Base-by-base conservation (phyloP, 2,888 invertebrate genomes). In the Sacculina carcini region DNA sequence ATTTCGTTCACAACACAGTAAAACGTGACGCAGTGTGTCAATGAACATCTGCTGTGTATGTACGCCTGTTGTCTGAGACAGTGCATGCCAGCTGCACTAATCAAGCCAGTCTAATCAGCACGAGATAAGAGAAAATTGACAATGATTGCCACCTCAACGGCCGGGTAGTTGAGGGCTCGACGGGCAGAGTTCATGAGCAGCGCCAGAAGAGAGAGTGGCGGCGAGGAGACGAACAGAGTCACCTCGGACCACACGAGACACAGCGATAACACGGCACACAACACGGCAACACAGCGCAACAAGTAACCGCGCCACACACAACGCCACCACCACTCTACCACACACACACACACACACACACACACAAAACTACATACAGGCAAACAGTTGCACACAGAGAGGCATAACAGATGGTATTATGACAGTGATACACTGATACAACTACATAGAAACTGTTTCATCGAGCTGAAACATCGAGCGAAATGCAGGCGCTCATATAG, bases 191-290 rank as follows among this genome's bases (percentile, higher is more conserved):
- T 78, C 24, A 96, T 77, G 60, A 96, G 80, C 56, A 81, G 76
- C n/a, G 98, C 98, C 67, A 98, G 96, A 57, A 98, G 74, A 1
- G 96, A 96, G 3, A 99, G 71, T 23, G 90, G 86, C 0, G 96
- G 96, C 24, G 73, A 69, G 60, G 81, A 78, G 62, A 82, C 81
- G 70, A 98, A 99, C 69, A 99, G 98, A 1, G 96, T 90, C 61
- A 96, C 77, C 69, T 99, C 98, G 0, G 94, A 96, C 94, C 96
- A 94, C n/a, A 99, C 86, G 31, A 98, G 89, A 62, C 82, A 77
- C 24, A 81, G 68, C 0, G 94, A 92, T 66, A 96, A 72, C 38
- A 78, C 65, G 2, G 77, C 78, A 1, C 84, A 75, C 12, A 76
- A 59, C 26, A 83, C 69, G 2, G 87, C 78, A 57, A 81, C 65